Base-by-base conservation (phyloP, 64 coral and sea anemone species). In the Orbicella faveolata region DNA sequence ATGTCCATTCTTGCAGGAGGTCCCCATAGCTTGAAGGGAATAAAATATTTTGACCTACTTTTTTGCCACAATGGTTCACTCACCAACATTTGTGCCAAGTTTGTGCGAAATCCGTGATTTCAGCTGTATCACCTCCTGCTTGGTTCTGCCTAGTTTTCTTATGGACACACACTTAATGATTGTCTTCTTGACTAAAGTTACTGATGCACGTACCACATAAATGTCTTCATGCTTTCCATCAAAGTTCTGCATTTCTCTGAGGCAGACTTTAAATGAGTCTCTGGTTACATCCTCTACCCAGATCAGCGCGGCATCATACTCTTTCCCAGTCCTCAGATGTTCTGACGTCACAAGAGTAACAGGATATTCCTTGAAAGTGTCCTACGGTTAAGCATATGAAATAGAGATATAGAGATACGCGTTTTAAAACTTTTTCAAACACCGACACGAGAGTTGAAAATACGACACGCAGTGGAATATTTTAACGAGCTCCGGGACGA, bases 231-330 rank as follows among this genome's bases (percentile, higher is more conserved):
- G 89, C 19, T 74, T 76, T 14, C 89, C 89, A 54, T 90, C 89
- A 90, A 90, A 90, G 79, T 90, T 90, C 34, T 90, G 89, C 36
- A 90, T 74, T 26, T 90, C 89, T 36, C 89, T 36, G 44, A 81
- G 36, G 52, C 89, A 90, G 65, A 82, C 81, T 7, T 90, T 80
- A 73, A 90, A 90, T 11, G 89, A 90, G 26, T 73, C 73, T 0
- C 51, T 73, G 19, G 89, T 83, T 41, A 90, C 41, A 23, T 90
- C 78, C 55, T 90, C 78, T 5, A 78, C 70, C 78, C 89, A 90
- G n/a, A 90, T 69, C 13, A 83, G 48, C 37, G 89, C 66, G 8
- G 89, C 78, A 41, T 90, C 89, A 74, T 82, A 39, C 33, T 83
- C 81, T 20, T 57, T 25, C 34, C 89, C 79, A 16, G 55, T 66